Evolutionary conservation across 1,140 invertebrate genomes (phyloP).

Genomic region (Homalodisca vitripennis): DNA sequence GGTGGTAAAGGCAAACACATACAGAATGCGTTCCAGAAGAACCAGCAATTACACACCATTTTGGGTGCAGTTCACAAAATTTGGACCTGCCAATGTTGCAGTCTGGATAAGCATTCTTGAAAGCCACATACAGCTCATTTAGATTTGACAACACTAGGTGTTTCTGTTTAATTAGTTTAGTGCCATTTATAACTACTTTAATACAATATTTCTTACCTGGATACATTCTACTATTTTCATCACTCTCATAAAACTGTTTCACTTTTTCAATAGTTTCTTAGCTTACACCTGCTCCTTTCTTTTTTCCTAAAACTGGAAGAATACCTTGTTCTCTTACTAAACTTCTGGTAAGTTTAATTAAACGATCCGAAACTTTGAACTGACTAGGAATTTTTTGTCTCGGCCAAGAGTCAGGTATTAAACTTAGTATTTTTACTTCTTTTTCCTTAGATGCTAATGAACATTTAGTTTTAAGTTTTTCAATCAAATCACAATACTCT

Average conservation of each 20-base stretch:
- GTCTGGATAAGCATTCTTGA: conserved; percentile 26
- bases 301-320: conserved; percentile 15
- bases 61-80: conserved; percentile 29
- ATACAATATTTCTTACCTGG: conserved; percentile 27
- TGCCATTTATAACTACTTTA: background rate
- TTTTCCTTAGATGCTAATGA: too few relatives aligned
- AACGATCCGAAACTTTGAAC: too few relatives aligned
- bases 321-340: too few relatives aligned
- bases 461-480: too few relatives aligned
- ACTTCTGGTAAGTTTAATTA: too few relatives aligned
- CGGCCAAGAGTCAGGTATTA: too few relatives aligned
- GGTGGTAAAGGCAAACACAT: conserved; percentile 31
- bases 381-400: too few relatives aligned
- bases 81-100: conserved; percentile 31
- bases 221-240: conserved; percentile 28
- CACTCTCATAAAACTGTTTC: too few relatives aligned
- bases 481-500: too few relatives aligned
- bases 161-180: conserved; percentile 31
- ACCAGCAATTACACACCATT: conserved; percentile 33
- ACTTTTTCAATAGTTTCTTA: conserved; percentile 25
- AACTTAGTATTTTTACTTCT: too few relatives aligned
- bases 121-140: conserved; percentile 24
- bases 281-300: conserved; percentile 13
- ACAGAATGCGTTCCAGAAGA: conserved; percentile 26
- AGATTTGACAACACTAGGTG: conserved; percentile 26